Evolutionary conservation across 1,140 invertebrate genomes (phyloP).

Genomic region (Ips nitidus): DNA sequence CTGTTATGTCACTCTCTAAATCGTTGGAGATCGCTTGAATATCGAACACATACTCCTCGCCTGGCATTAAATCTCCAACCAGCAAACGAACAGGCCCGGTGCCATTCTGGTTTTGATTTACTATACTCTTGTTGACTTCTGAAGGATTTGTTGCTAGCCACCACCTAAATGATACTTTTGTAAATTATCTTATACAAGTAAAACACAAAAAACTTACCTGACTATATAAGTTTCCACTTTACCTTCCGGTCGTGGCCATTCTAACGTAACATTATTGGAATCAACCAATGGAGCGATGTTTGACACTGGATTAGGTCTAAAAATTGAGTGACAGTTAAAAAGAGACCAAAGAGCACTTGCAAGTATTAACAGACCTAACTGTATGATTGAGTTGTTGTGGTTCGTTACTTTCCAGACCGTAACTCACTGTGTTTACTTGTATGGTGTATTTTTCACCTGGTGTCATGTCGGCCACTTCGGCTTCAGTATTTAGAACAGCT

Average conservation of each 20-base stretch:
- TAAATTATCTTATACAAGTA: conserved; percentile 7
- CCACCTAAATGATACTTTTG: conserved; percentile 54
- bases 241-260: conserved; percentile 82
- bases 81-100: conserved; percentile 60
- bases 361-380: conserved; percentile 61
- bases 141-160: conserved; percentile 60
- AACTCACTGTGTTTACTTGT: conserved; percentile 84
- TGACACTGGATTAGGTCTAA: conserved; percentile 81
- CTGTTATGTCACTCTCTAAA: conserved; percentile 69
- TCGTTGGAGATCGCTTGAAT: conserved; percentile 77
- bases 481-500: conserved; percentile 64
- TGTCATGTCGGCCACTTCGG: conserved; percentile 82
- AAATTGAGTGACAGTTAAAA: conserved; percentile 16
- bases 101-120: conserved; percentile 50
- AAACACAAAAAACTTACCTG: conserved; percentile 42
- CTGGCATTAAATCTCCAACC: conserved; percentile 76
- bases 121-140: conserved; percentile 50
- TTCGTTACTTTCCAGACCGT: conserved; percentile 74
- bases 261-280: conserved; percentile 85
- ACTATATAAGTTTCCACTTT: conserved; percentile 81
- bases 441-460: conserved; percentile 86
- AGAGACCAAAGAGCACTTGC: not conserved
- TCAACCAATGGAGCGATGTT: conserved; percentile 78
- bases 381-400: conserved; percentile 81
- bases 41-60: conserved; percentile 75